phyloP scores from a whole-genome alignment of 2,888 invertebrate species.

The Pantelozetes paolii region DNA sequence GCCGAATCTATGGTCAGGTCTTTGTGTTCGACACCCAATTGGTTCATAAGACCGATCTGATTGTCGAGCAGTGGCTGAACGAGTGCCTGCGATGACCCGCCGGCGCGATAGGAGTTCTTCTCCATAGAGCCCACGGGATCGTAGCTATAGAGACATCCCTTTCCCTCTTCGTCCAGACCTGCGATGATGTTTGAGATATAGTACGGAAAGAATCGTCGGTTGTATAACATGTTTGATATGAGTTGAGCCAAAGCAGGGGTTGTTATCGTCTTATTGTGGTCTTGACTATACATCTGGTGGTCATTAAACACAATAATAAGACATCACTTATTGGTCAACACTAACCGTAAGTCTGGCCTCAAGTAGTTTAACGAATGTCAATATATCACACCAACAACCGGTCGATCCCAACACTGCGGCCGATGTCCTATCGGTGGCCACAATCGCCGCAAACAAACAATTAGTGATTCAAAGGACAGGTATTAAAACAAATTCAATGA shows the following conservation, averaged over 20 bases:
- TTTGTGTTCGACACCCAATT: constrained; percentile 52
- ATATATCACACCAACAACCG: constrained; percentile 96
- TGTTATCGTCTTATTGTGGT: constrained; percentile 86
- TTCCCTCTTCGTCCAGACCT: constrained; percentile 82
- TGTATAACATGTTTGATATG: constrained; percentile 90
- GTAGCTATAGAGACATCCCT: constrained; percentile 91
- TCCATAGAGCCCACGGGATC: constrained; percentile 97
- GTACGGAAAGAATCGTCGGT: constrained; percentile 96
- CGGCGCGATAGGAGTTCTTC: constrained; percentile 74
- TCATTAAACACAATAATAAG: constrained; percentile 40
- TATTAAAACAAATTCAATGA: not conserved
- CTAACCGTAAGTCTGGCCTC: constrained; percentile 71
- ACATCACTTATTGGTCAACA: constrained; percentile 51
- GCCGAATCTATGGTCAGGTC: constrained; percentile 75
- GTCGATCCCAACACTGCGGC: constrained; percentile 85
- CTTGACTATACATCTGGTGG: constrained; percentile 79
- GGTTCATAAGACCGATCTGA: constrained; percentile 85
- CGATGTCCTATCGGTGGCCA: constrained; percentile 58
- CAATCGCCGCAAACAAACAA: not conserved
- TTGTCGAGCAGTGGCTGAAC: constrained; percentile 93
- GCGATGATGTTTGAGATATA: constrained; percentile 92
- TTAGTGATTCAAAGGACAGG: constrained; percentile 44
- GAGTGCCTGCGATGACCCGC: constrained; percentile 73
- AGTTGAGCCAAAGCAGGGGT: constrained; percentile 91
- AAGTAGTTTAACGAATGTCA: constrained; percentile 78